Base-by-base conservation (phyloP, 2,113 vertebrate genomes). In the Austrofundulus limnaeus region DNA sequence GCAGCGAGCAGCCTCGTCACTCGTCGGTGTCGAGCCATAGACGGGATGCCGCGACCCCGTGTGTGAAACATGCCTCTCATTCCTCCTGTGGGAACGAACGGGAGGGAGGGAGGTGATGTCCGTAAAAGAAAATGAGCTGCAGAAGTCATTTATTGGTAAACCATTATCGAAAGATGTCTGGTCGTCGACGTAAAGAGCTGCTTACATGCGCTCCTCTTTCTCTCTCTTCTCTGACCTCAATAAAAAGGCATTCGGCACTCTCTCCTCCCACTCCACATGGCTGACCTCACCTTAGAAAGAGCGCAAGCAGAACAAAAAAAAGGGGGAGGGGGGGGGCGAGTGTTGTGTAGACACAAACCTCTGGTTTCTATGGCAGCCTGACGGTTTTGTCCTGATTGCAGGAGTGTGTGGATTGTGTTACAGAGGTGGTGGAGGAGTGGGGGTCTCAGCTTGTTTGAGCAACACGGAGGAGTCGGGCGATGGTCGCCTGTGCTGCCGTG, bases 361-460 rank as follows among this genome's bases (percentile, higher is more conserved):
- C 60, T 31, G 63, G 89, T 91, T 89, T 82, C 90, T 81, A 92
- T 91, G 86, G 87, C 72, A 91, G 78, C 84, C 52, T 53, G 65
- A 56, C 72, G 79, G 67, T 71, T 86, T 81, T 85, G 89, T 84
- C 85, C 82, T 78, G 85, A 82, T 90, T 89, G 73, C 84, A 78
- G 79, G 85, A 85, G 80, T 66, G 78, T 88, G 82, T 88, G 92
- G 86, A 90, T 92, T 90, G 91, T 90, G 87, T 88, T 88, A 83
- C 78, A 50, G 77, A 82, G 72, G 83, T 82, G 84, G 70, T 61
- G 78, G 49, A 34, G 31, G 31, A 12, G 58, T 51, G 20, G 17
- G 42, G 57, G 59, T 49, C 47, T 60, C 45, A 38, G 68, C 49
- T 63, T 62, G 16, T 52, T 70, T 21, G 53, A 65, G 77, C 52